Base-by-base conservation (phyloP, 1,140 invertebrate species). In the Saxidomus purpurata region DNA sequence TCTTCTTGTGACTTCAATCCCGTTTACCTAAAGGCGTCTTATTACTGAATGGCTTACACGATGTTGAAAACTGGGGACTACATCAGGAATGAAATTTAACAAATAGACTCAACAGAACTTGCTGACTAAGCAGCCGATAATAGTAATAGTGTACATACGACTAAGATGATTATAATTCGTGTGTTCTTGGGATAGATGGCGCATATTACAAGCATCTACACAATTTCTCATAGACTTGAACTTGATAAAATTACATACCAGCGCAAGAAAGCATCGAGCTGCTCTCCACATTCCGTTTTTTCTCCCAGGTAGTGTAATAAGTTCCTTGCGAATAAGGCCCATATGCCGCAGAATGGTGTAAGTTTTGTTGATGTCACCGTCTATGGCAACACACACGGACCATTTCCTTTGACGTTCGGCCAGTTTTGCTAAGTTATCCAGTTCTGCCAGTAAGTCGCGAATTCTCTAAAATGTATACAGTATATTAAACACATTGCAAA, bases 331-430 rank as follows among this genome's bases (percentile, higher is more conserved):
- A 19, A n/a, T 28, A 17, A 69, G 38, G 3, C 36, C 63, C 49
- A 71, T 63, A 49, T 19, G 15, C n/a, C 19, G 31, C 63, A 84
- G 31, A 17, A 47, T n/a, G 3, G 0, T 34, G 47, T 84, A 71
- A 28, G 71, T 47, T 67, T 49, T 61, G 43, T 84, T 71, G 40
- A 84, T 84, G 31, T 84, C 82, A n/a, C 59, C 82, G 19, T 84
- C 82, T 49, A 84, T 84, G 19, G 40, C 22, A 13, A 84, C 31
- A 71, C 82, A 71, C 31, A 84, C 61, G 3, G 59, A 38, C 82
- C 82, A 84, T 71, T 36, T 67, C n/a, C 34, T 84, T 0, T 38
- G 59, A 11, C 28, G 22, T 47, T 84, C 82, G 9, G 82, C 82
- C 19, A 84, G 61, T 52, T 71, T 67, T 28, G 82, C 82, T 8